These are phyloP conservation scores for Silurus glanis DNA, from an alignment of 2,113 vertebrate species.

Conservation along the genomic window DNA sequence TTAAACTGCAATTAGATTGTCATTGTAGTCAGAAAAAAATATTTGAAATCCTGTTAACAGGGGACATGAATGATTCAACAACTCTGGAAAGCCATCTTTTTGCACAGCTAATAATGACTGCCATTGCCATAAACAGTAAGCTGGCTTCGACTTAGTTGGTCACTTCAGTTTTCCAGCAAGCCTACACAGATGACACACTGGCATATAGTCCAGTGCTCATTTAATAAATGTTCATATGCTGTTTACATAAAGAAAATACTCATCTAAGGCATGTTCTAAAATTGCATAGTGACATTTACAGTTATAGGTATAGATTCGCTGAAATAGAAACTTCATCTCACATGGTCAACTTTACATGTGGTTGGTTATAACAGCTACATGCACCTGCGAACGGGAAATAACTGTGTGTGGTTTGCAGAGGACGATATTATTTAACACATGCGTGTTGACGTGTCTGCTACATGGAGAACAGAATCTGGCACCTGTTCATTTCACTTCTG, in stretches of 20 bases:
- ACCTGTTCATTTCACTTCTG: slow-evolving; percentile 44
- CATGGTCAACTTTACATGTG: slow-evolving; percentile 4
- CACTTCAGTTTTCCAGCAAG: background rate
- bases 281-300: background rate
- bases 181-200: background rate
- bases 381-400: background rate
- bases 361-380: background rate
- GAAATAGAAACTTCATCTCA: slow-evolving; percentile 10
- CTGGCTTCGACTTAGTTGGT: background rate
- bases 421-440: background rate
- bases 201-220: background rate
- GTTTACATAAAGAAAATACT: background rate
- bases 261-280: background rate
- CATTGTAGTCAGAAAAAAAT: background rate
- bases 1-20: no score
- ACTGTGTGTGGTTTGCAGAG: background rate
- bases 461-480: slow-evolving; percentile 13
- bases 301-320: background rate
- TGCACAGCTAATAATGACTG: background rate
- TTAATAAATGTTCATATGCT: slow-evolving; percentile 9
- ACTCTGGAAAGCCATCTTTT: background rate
- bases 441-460: background rate
- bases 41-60: background rate
- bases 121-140: background rate
- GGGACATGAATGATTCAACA: background rate